Evolutionary conservation across 1,140 invertebrate genomes (phyloP), one percentile per base, ranked within the genome.

Genomic region (Habropoda laboriosa): DNA sequence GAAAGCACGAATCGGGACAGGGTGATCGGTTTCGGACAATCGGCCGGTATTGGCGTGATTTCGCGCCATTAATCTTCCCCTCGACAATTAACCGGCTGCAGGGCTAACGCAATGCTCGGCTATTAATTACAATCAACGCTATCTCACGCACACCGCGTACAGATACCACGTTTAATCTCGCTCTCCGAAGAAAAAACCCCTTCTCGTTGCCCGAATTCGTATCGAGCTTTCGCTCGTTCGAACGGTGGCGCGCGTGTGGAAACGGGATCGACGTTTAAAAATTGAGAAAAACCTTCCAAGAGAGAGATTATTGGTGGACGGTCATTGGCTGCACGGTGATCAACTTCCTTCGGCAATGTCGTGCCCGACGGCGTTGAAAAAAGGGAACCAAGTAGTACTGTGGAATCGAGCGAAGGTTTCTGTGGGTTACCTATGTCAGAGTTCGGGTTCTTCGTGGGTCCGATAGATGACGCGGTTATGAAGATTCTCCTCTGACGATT

Each of bases 41-140:
- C 55, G 67, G 70, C 61, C 49, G 30, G 57, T 74, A 78, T 63
- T 89, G 81, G 87, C 87, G 89, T 91, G 91, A 90, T 88, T 88
- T 85, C 78, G 67, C 86, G 86, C 87, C 89, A 88, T 91, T 91
- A 90, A 86, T 92, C 90, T 91, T 90, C 58, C n/a, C 24, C 79
- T 86, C 86, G 88, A 92, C 88, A 91, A 91, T 91, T 91, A 91
- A 91, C 86, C 86, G 87, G 86, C 83, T 75, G 79, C 81, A 71
- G 64, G 79, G 64, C 83, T 78, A 77, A 83, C 45, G 81, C 87
- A 88, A 88, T 88, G 86, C 76, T 77, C 81, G 83, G 89, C 90
- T 92, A 91, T 92, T 92, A 92, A 92, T 92, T 92, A 91, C 90
- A 92, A 92, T 92, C 91, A 92, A 90, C 87, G 88, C 87, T 91